Percentiles rank a stretch among this genome's conserved stretches.
Conservation (phyloP, 2,888 invertebrate genomes). For the Tenodera sinensis region DNA sequence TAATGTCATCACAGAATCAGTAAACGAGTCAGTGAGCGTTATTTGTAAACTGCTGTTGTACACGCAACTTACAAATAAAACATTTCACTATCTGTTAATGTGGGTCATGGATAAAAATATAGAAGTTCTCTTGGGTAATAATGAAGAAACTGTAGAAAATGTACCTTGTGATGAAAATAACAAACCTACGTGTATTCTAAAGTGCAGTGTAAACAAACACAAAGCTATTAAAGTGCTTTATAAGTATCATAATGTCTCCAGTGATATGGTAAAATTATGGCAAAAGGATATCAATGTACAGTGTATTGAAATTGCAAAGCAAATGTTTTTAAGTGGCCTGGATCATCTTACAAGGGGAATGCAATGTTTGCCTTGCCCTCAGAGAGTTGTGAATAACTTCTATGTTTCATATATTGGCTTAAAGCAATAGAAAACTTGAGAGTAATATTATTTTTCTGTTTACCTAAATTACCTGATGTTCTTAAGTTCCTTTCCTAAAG, state of each 20-base stretch:
- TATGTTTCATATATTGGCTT: slow-evolving; percentile 54
- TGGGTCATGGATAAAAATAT: slow-evolving; percentile 62
- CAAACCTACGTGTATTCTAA: neutral
- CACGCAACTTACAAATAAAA: slow-evolving; percentile 46
- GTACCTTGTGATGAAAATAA: neutral
- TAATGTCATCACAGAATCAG: slow-evolving; percentile 50
- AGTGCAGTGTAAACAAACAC: slow-evolving; percentile 43
- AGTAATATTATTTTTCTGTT: too few relatives aligned
- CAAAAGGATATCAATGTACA: slow-evolving; percentile 52
- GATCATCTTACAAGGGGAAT: slow-evolving; percentile 56
- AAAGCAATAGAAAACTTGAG: neutral
- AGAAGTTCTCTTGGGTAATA: slow-evolving; percentile 44
- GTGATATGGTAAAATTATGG: slow-evolving; percentile 52
- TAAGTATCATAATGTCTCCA: slow-evolving; percentile 48
- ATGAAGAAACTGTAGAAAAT: neutral
- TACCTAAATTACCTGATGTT: too few relatives aligned
- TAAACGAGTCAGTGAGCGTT: slow-evolving; percentile 52
- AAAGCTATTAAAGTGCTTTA: slow-evolving; percentile 57
- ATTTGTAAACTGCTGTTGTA: slow-evolving; percentile 55
- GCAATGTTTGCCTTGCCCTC: slow-evolving; percentile 52
- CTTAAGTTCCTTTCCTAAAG: too few relatives aligned
- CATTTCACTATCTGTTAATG: slow-evolving; percentile 53
- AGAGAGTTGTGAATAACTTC: slow-evolving; percentile 55
- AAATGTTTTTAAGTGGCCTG: slow-evolving; percentile 54
- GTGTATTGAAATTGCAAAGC: slow-evolving; percentile 54